Conservation (phyloP, 2,797 vertebrate species). For the Petrocephalus sullivani region DNA sequence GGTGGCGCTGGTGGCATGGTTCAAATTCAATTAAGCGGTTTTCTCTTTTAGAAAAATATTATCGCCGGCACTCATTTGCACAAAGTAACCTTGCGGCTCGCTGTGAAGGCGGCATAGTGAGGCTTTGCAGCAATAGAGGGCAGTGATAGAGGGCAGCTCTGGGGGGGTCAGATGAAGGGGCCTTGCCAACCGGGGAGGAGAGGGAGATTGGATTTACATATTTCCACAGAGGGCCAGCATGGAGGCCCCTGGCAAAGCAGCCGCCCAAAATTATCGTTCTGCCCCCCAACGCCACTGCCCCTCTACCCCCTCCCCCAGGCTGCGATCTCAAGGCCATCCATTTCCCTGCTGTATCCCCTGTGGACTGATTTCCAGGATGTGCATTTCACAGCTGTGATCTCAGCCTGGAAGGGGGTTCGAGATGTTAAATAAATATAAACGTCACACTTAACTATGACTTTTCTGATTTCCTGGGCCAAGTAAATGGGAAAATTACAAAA, state of each 20-base stretch:
- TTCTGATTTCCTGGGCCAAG: background rate
- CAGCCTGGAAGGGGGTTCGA: background rate
- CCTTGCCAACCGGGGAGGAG: too few relatives aligned
- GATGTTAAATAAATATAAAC: background rate
- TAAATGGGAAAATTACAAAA: background rate
- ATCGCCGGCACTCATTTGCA: constrained; percentile 62
- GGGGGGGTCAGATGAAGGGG: constrained; percentile 18
- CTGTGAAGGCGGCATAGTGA: constrained; percentile 40
- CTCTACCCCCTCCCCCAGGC: background rate
- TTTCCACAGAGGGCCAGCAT: background rate
- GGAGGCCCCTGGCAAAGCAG: background rate
- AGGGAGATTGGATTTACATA: constrained; percentile 27
- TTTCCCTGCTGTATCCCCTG: background rate
- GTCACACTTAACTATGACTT: background rate
- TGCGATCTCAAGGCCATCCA: background rate
- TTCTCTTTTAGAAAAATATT: constrained; percentile 50
- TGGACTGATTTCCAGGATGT: background rate
- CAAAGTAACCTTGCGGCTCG: constrained; percentile 55
- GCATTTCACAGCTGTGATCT: background rate
- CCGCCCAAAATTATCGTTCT: background rate
- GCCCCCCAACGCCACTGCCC: background rate
- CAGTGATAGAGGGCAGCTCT: constrained; percentile 25
- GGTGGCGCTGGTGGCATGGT: constrained; percentile 52
- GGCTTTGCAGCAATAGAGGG: constrained; percentile 40
- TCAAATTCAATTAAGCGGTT: constrained; percentile 68